Base-by-base conservation (phyloP, 2,888 invertebrate species). In the Loripinus fragilis region DNA sequence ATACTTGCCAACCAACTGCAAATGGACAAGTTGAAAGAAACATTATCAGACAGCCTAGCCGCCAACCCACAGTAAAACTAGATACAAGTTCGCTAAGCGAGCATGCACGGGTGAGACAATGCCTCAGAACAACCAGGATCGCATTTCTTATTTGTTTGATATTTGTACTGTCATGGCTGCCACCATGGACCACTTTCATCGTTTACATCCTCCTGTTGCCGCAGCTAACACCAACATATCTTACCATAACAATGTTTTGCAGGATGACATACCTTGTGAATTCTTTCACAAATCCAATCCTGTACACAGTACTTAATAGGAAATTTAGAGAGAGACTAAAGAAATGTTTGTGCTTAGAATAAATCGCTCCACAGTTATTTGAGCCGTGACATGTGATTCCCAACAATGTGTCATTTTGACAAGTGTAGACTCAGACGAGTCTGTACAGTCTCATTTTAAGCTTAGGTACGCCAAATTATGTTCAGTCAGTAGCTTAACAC, bases 181-280 rank as follows among this genome's bases (percentile, higher is more conserved):
- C 74, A 8, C 80, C 76, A 2, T 80, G 80, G 80, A 35, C 74
- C 8, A 45, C 48, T 25, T 76, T 80, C 38, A n/a, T 76, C 23
- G 8, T 74, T 42, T 66, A 60, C 2, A 50, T 48, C 12, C 42
- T 75, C 0, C 71, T 67, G 8, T 17, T 20, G 3, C 15, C 45
- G 20, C 8, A 45, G 17, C 45, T 20, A 70, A 64, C 25, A 70
- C 74, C 28, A 72, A 70, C 33, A 20, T 45, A 45, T 45, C 10
- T 45, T 12, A 20, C 45, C 20, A 20, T 45, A 8, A 5, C 7
- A 20, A 15, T 76, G 17, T 80, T 74, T 30, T 69, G 76, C 0
- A 65, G 50, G 71, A 76, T 76, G 76, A 76, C 76, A 0, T 80
- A 76, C n/a, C 66, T 80, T 3, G 15, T 80, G 1, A 80, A 80